Evolutionary conservation across 2,113 vertebrate genomes (phyloP).

Genomic region (Addax nasomaculatus): DNA sequence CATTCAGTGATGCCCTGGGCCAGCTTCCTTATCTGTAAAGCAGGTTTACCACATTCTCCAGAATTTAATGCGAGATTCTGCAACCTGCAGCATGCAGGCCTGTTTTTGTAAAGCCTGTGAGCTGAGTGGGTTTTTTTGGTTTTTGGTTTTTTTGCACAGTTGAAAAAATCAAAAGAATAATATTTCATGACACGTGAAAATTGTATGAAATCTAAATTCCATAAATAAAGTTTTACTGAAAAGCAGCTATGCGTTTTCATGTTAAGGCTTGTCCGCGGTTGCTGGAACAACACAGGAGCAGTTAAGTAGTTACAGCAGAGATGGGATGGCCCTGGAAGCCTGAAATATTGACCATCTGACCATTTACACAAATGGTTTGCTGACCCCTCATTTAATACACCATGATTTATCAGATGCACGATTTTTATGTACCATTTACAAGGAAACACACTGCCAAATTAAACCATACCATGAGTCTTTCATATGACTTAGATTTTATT

Average conservation of each 20-base stretch:
- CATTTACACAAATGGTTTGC: not conserved
- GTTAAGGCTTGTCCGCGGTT: rapidly evolving
- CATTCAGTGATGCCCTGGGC: not conserved
- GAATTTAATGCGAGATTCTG: not conserved
- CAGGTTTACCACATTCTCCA: not conserved
- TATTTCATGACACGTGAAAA: not conserved
- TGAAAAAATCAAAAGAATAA: not conserved
- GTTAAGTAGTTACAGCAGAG: not conserved
- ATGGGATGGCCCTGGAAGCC: not conserved
- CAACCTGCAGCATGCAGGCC: not conserved
- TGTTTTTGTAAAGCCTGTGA: not conserved
- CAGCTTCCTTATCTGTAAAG: not conserved
- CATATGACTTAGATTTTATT: not conserved
- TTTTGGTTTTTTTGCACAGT: not conserved
- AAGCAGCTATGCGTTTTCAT: not conserved
- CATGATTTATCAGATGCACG: not conserved
- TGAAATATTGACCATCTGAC: not conserved
- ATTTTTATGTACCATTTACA: not conserved
- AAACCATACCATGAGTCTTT: not conserved
- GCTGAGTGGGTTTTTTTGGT: not conserved
- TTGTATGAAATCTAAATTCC: not conserved
- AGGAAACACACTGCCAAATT: not conserved
- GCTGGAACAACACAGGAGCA: not conserved
- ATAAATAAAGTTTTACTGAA: not conserved
- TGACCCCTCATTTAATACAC: not conserved